Percentiles rank a stretch among this genome's conserved stretches.
These are phyloP conservation scores for Calliopum simillimum DNA, from an alignment of 2,888 invertebrate genomes.

Conservation along the genomic window DNA sequence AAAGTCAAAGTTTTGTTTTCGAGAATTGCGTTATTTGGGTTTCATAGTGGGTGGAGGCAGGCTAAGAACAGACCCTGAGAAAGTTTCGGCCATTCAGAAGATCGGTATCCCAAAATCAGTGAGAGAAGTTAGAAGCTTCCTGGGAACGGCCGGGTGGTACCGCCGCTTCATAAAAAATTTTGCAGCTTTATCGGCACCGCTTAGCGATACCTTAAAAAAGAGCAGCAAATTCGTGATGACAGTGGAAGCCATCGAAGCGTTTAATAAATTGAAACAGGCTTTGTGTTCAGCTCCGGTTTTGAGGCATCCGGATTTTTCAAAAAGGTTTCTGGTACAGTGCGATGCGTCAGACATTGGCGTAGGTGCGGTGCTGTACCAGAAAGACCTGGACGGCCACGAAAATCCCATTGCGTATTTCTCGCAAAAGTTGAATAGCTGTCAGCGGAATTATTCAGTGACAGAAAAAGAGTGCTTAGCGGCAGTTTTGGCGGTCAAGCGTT, in stretches of 20 bases:
- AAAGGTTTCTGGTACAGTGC: slow-evolving; percentile 22
- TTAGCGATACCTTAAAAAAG: not conserved
- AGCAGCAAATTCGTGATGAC: not conserved
- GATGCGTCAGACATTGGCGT: too few species aligned
- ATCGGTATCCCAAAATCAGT: slow-evolving; percentile 13
- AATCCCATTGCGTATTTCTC: too few species aligned
- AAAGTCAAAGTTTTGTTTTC: slow-evolving; percentile 11
- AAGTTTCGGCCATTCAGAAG: slow-evolving; percentile 2
- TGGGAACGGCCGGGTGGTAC: slow-evolving; percentile 27
- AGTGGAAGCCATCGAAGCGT: not conserved
- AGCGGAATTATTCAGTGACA: slow-evolving; percentile 38
- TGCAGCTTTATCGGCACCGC: not conserved
- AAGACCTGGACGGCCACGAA: too few species aligned
- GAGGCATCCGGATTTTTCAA: not conserved
- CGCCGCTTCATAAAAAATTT: slow-evolving; percentile 22
- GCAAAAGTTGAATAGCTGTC: slow-evolving; percentile 35
- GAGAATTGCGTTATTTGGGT: not conserved
- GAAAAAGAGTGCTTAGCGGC: slow-evolving; percentile 38
- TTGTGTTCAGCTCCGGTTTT: not conserved
- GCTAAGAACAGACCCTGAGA: slow-evolving; percentile 11
- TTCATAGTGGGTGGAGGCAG: slow-evolving; percentile 1
- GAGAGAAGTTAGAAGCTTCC: slow-evolving; percentile 20
- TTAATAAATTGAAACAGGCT: not conserved
- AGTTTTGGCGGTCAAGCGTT: slow-evolving; percentile 18
- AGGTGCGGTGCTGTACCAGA: too few species aligned